These are phyloP conservation scores for Eclectus roratus DNA, from an alignment of 2,113 vertebrate species.

Conservation along the genomic window DNA sequence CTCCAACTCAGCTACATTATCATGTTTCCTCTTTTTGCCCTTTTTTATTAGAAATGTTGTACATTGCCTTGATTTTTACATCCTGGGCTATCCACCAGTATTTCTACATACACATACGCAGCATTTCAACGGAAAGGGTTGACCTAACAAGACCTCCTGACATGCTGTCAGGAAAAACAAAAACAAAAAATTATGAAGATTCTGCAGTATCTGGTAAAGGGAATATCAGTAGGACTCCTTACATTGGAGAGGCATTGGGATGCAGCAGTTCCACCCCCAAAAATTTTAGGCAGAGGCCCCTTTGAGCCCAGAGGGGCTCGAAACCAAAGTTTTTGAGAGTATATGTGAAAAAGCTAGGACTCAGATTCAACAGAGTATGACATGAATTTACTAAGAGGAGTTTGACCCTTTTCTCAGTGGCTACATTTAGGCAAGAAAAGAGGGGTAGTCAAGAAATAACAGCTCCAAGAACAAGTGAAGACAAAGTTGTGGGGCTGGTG, in stretches of 20 bases:
- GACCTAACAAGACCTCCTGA: not conserved
- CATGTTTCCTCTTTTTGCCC: not conserved
- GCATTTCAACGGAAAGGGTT: not conserved
- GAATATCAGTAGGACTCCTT: not conserved
- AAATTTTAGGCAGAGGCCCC: not conserved
- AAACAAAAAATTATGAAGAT: not conserved
- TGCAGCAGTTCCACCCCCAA: not conserved
- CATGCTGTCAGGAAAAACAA: not conserved
- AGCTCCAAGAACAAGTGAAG: not conserved
- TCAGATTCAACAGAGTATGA: not conserved
- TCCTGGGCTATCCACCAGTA: not conserved
- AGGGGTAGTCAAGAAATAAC: not conserved
- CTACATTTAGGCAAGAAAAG: not conserved
- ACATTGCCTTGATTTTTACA: not conserved
- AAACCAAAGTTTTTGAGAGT: not conserved
- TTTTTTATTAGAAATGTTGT: not conserved
- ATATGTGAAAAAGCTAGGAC: not conserved
- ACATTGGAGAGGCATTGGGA: not conserved
- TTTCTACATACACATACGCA: not conserved
- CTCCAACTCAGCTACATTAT: not conserved
- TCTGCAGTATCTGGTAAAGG: not conserved
- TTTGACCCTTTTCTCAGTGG: not conserved
- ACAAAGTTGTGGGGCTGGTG: not conserved
- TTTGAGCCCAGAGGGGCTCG: not conserved
- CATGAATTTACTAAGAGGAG: not conserved